Evolutionary conservation across 2,113 vertebrate species (phyloP).

Genomic region (Psammodynastes pulverulentus): DNA sequence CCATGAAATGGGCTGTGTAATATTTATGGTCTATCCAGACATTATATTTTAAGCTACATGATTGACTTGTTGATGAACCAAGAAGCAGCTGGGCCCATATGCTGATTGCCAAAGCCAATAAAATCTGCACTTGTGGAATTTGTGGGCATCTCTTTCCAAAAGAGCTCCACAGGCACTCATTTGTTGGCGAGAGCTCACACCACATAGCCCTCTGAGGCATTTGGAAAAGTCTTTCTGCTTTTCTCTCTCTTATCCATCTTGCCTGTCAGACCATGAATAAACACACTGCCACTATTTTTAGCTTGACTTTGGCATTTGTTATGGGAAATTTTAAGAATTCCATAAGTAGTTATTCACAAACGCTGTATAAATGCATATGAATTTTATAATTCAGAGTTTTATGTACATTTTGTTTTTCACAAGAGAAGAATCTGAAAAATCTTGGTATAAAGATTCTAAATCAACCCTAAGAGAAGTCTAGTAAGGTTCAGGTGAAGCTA

Average conservation of each 20-base stretch:
- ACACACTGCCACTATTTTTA: constrained; percentile 25
- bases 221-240: constrained; percentile 44
- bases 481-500: neutral
- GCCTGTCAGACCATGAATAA: constrained; percentile 15
- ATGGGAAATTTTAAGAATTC: neutral
- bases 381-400: neutral
- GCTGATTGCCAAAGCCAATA: constrained; percentile 26
- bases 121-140: constrained; percentile 1
- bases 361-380: neutral
- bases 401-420: neutral
- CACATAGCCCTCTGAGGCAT: constrained; percentile 4
- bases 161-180: constrained; percentile 7
- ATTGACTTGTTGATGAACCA: constrained; percentile 21
- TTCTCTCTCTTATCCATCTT: constrained; percentile 4
- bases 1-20: neutral
- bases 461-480: neutral
- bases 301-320: constrained; percentile 5
- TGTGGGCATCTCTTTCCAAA: constrained; percentile 10
- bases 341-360: neutral
- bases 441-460: neutral
- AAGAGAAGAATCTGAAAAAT: neutral
- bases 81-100: constrained; percentile 2
- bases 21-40: constrained; percentile 11
- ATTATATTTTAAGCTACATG: constrained; percentile 2
- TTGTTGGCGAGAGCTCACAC: neutral